Evolutionary conservation across 2,797 vertebrate genomes (phyloP), one percentile per base, ranked within the genome.

Genomic region (Hoplostethus atlanticus): DNA sequence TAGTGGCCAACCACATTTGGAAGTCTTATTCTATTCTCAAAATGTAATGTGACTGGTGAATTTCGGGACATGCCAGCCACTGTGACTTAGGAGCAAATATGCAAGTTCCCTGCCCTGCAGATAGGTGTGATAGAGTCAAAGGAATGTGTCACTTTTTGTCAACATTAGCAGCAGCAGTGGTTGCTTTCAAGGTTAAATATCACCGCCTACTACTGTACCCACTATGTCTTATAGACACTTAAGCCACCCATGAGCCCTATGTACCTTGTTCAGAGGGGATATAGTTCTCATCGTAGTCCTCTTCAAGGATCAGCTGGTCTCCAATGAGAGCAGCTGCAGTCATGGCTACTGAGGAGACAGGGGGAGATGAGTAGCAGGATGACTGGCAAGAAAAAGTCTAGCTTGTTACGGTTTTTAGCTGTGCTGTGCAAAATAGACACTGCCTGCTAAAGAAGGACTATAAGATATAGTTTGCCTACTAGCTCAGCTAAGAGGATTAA

Each of bases 271-370:
- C 95, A 44, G 89, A 94, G 9, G 97, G 97, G 50, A 95, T 89
- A 42, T 97, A 98, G 67, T 81, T 95, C 50, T 98, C 97, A 71
- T 96, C 96, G 34, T 95, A 96, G n/a, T 96, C 93, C 72, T 99
- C 97, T 47, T 98, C 97, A 59, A 99, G 95, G 69, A 99, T 94
- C 80, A 98, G 86, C 94, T 99, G 98, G 88, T 97, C 94, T 61
- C 96, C 97, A 0, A 98, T 93, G 3, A 93, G 9, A 62, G 93
- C 88, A 0, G 93, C 76, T 62, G 90, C 77, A 64, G 88, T 87
- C 77, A 90, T 96, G 75, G 82, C 87, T 84, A 81, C 93, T 93
- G 76, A 25, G 64, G 48, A 78, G 30, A 82, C 31, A 48, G 12
- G 13, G 28, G 11, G 16, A 38, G 15, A 55, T 46, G 2, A 40